These are phyloP conservation scores for Sinella curviseta DNA, from an alignment of 1,140 invertebrate genomes.

Conservation along the genomic window DNA sequence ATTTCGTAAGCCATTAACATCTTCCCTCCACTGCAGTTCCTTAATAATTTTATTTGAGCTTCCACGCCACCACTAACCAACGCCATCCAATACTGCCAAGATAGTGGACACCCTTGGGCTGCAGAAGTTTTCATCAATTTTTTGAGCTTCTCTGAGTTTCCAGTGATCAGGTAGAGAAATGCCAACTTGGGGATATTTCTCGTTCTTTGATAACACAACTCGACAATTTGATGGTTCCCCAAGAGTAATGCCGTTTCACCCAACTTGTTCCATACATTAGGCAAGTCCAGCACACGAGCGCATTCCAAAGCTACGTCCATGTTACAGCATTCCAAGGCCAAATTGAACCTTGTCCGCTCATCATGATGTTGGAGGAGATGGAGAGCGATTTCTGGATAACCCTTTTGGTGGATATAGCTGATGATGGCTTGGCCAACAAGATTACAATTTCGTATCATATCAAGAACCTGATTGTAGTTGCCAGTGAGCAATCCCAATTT, in stretches of 20 bases:
- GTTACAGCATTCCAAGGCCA: slow-evolving; percentile 97
- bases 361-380: slow-evolving; percentile 98
- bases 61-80: slow-evolving; percentile 86
- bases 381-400: slow-evolving; percentile 98
- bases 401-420: slow-evolving; percentile 97
- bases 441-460: slow-evolving; percentile 97
- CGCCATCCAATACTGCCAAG: slow-evolving; percentile 94
- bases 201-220: slow-evolving; percentile 99
- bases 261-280: slow-evolving; percentile 93
- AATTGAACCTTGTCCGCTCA: slow-evolving; percentile 92
- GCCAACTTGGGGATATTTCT: slow-evolving; percentile 99
- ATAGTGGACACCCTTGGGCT: slow-evolving; percentile 84
- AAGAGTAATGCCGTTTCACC: slow-evolving; percentile 91
- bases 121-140: slow-evolving; percentile 99
- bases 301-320: slow-evolving; percentile 94
- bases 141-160: slow-evolving; percentile 93
- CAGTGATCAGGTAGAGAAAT: slow-evolving; percentile 97
- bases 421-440: slow-evolving; percentile 98
- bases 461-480: slow-evolving; percentile 95
- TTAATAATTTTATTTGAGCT: slow-evolving; percentile 88
- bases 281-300: slow-evolving; percentile 89
- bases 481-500: slow-evolving; percentile 94
- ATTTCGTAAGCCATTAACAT: slow-evolving; percentile 87
- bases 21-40: slow-evolving; percentile 62
- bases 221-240: slow-evolving; percentile 89